Evolutionary conservation across 1,140 invertebrate species (phyloP).

Genomic region (Anthonomus grandis): DNA sequence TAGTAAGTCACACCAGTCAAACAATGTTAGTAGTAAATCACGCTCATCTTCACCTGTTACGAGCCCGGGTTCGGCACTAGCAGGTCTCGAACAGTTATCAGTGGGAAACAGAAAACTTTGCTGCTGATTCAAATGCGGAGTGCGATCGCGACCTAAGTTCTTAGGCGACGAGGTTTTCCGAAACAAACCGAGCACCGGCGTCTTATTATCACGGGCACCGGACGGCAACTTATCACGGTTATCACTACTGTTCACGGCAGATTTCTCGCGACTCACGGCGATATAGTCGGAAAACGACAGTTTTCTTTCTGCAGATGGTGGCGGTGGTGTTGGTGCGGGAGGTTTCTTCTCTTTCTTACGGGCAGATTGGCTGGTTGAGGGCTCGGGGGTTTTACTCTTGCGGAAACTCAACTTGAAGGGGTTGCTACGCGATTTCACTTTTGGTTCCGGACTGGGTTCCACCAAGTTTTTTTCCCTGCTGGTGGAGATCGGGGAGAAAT

Average conservation of each 20-base stretch:
- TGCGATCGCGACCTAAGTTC: conserved; percentile 29
- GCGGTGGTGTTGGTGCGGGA: neutral
- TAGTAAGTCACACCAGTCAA: too few relatives aligned
- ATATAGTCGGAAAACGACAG: conserved; percentile 37
- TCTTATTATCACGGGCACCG: conserved; percentile 32
- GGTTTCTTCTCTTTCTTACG: conserved; percentile 33
- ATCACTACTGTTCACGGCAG: conserved; percentile 11
- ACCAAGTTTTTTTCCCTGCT: conserved; percentile 26
- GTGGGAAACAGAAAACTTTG: conserved; percentile 46
- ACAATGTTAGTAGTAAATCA: conserved; percentile 19
- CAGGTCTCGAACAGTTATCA: conserved; percentile 14
- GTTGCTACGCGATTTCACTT: conserved; percentile 12
- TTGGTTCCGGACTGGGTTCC: conserved; percentile 17
- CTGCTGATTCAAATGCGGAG: conserved; percentile 27
- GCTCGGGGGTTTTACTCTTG: conserved; percentile 27
- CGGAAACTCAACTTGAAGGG: conserved; percentile 24
- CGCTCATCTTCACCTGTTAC: conserved; percentile 36
- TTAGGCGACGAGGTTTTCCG: conserved; percentile 32
- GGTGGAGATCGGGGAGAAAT: conserved; percentile 23
- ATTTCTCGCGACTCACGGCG: conserved; percentile 21
- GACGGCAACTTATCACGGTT: conserved; percentile 24
- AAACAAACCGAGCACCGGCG: conserved; percentile 30
- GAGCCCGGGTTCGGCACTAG: conserved; percentile 17
- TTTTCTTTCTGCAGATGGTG: conserved; percentile 25
- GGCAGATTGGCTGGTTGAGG: conserved; percentile 24